Conservation (phyloP, 2,888 invertebrate genomes). For the Flexamia atlantica region DNA sequence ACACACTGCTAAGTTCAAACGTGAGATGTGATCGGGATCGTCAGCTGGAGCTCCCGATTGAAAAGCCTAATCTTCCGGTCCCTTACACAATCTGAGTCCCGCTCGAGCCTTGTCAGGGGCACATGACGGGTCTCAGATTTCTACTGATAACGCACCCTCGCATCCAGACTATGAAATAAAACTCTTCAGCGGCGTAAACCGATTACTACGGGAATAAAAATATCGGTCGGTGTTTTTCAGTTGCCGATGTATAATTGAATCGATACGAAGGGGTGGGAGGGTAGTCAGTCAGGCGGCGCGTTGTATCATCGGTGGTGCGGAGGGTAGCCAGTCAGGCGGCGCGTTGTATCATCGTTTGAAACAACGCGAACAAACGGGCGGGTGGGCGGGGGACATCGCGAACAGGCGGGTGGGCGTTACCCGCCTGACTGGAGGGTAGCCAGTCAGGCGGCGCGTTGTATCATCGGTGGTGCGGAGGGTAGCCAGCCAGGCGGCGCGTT, state of each 20-base stretch:
- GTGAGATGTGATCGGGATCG: not conserved
- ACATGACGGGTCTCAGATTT: slow-evolving; percentile 48
- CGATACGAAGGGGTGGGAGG: not conserved
- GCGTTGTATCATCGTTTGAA: no score
- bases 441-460: slow-evolving; percentile 7
- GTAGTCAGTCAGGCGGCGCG: not conserved
- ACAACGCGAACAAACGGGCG: no score
- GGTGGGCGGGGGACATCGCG: no score
- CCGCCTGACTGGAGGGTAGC: not conserved
- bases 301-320: slow-evolving; percentile 4
- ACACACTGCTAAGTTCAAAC: not conserved
- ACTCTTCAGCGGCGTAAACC: slow-evolving; percentile 14
- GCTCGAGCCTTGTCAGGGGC: slow-evolving; percentile 5
- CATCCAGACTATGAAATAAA: not conserved
- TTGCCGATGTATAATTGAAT: slow-evolving; percentile 46
- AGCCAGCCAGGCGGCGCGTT: not conserved
- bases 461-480: slow-evolving; percentile 1
- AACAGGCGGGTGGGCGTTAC: no score
- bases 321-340: no score
- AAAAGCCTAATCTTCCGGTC: slow-evolving; percentile 48
- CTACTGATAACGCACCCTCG: slow-evolving; percentile 18
- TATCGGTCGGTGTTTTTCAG: slow-evolving; percentile 16
- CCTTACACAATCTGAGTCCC: slow-evolving; percentile 38
- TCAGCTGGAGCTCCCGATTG: slow-evolving; percentile 9
- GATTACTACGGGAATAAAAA: not conserved